phyloP scores from a whole-genome alignment of 2,888 invertebrate genomes.

The Pteria penguin region DNA sequence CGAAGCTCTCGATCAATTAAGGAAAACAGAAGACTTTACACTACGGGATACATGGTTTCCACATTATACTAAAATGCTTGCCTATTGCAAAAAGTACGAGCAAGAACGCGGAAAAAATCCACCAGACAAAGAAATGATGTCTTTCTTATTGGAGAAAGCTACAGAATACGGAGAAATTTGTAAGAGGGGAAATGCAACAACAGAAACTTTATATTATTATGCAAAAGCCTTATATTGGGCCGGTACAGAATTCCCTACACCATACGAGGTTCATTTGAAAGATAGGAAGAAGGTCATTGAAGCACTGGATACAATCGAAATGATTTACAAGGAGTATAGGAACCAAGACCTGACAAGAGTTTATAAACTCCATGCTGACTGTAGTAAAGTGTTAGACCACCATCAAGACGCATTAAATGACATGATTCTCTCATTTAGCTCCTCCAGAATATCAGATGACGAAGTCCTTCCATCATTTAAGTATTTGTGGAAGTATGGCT shows the following conservation, averaged over 20 bases:
- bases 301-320: not conserved
- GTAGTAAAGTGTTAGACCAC: not conserved
- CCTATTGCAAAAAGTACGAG: not conserved
- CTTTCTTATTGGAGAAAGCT: not conserved
- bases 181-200: not conserved
- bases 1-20: not conserved
- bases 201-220: not conserved
- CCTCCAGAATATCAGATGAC: not conserved
- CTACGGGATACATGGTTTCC: not conserved
- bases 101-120: not conserved
- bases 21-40: not conserved
- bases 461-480: not conserved
- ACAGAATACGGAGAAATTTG: not conserved
- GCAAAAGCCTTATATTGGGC: not conserved
- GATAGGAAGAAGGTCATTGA: not conserved
- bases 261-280: not conserved
- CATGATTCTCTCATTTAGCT: not conserved
- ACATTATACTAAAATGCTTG: not conserved
- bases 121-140: not conserved
- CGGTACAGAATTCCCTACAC: not conserved
- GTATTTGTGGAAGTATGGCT: not conserved
- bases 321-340: not conserved
- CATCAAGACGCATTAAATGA: not conserved
- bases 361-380: not conserved
- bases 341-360: not conserved